Evolutionary conservation across 2,797 vertebrate genomes (phyloP).

Genomic region (Artibeus jamaicensis): DNA sequence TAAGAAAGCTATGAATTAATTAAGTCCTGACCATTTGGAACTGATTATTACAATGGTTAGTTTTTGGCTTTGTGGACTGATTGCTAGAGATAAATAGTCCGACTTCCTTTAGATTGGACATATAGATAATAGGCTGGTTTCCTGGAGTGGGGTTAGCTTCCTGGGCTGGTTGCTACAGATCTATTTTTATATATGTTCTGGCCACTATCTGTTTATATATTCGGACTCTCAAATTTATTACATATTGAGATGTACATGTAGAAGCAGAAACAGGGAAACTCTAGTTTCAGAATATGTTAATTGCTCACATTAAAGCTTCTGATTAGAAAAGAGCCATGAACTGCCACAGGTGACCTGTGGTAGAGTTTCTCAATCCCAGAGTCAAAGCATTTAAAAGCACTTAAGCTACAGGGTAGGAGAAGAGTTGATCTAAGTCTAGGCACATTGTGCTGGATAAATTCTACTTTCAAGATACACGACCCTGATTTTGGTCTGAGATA

Average conservation of each 20-base stretch:
- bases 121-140: not conserved
- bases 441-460: not conserved
- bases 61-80: not conserved
- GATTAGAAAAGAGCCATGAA: not conserved
- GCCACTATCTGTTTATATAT: not conserved
- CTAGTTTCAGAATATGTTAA: not conserved
- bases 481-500: not conserved
- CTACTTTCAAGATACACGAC: not conserved
- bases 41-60: not conserved
- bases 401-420: not conserved
- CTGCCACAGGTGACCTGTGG: not conserved
- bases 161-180: not conserved
- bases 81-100: not conserved
- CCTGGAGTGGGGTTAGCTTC: not conserved
- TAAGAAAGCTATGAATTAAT: not conserved
- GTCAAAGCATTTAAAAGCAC: not conserved
- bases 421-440: not conserved
- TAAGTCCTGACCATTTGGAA: not conserved
- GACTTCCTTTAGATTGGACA: not conserved
- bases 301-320: not conserved
- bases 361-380: not conserved
- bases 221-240: not conserved
- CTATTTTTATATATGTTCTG: not conserved
- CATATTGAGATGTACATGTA: not conserved
- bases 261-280: not conserved